phyloP scores from a whole-genome alignment of 2,113 vertebrate species.

The Halcyon senegalensis region DNA sequence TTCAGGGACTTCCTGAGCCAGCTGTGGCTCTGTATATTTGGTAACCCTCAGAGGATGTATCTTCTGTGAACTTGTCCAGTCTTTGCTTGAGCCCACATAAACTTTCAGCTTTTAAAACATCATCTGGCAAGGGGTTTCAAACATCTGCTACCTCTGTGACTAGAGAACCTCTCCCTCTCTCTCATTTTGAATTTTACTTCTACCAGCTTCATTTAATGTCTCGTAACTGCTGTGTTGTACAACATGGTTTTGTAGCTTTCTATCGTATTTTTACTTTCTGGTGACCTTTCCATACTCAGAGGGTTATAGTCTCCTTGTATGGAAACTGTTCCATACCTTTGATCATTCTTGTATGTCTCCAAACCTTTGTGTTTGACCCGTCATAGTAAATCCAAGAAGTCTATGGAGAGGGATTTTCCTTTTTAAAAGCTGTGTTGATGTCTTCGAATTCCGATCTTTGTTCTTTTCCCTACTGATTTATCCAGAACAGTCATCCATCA shows the following conservation, averaged over 20 bases:
- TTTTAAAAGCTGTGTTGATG: background rate
- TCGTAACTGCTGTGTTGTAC: background rate
- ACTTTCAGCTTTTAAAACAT: background rate
- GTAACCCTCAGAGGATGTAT: constrained; percentile 4
- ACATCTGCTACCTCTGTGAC: background rate
- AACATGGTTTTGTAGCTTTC: background rate
- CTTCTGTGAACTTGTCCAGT: constrained; percentile 9
- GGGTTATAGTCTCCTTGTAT: background rate
- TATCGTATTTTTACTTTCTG: background rate
- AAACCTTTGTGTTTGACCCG: background rate
- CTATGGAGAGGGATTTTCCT: background rate
- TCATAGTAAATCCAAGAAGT: background rate
- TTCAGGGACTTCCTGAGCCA: constrained; percentile 34
- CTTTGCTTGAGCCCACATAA: background rate
- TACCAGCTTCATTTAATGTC: background rate
- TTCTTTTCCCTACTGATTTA: background rate
- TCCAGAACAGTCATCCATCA: background rate
- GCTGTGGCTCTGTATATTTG: constrained; percentile 35
- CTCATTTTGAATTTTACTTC: background rate
- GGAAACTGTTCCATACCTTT: background rate
- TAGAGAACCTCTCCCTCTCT: background rate
- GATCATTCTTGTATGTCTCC: background rate
- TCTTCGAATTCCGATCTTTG: background rate
- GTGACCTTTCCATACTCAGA: background rate
- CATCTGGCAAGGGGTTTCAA: background rate